Evolutionary conservation across 1,140 invertebrate genomes (phyloP), one percentile per base, ranked within the genome.

Genomic region (Plectus sambesii): DNA sequence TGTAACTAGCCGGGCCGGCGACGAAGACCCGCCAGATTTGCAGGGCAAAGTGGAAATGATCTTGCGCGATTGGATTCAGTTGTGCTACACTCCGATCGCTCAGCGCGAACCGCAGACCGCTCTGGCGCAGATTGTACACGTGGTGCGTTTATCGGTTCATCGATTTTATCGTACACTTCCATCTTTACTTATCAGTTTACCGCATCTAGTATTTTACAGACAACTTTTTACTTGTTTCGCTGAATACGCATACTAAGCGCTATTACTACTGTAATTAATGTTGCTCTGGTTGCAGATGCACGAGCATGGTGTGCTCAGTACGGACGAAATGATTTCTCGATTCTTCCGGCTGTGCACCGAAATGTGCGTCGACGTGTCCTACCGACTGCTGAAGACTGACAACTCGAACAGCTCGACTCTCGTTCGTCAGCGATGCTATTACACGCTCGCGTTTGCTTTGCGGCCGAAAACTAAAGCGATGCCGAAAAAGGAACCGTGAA

Each of bases 301-400:
- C 63, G 78, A 85, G 48, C 87, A 93, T 58, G 92, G 92, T 2
- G 89, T 98, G 39, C 72, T 97, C 9, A 94, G 96, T 69, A 92
- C 87, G 0, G 94, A 99, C 63, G 92, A 99, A 68, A 77, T 92
- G 49, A 93, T 98, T 43, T 90, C 88, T 0, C 72, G 90, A 25
- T 98, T 99, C 73, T 97, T 99, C 76, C 80, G 92, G 23, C 79
- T 94, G 17, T 90, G 87, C 41, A 92, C 88, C 0, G 88, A 96
- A 68, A 83, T 96, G 76, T 96, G 92, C 70, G 85, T 94, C 0
- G 89, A 97, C 63, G 78, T 90, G 38, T 88, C 87, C 41, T 93
- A 94, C 70, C 77, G 87, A 48, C 75, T 80, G 3, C 68, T 84
- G 9, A 66, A 74, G 15, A 79, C 80, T 75, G 75, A 47, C 66